Evolutionary conservation across 2,797 vertebrate species (phyloP).

Genomic region (Paratrypauchen microcephalus): DNA sequence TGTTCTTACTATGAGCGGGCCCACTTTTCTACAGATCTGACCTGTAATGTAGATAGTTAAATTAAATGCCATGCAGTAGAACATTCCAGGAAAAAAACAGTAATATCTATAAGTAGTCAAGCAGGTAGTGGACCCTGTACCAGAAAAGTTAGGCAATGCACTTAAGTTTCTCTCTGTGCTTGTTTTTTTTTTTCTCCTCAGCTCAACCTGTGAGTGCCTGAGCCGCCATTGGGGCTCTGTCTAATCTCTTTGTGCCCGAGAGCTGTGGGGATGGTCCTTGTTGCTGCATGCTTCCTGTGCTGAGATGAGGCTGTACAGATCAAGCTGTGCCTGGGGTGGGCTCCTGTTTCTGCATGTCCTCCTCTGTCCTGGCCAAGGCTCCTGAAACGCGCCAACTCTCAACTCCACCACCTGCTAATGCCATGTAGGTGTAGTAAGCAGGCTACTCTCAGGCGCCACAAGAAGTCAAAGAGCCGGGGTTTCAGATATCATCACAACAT

Average conservation of each 20-base stretch:
- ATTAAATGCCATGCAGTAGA: no score
- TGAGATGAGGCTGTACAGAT: constrained; percentile 27
- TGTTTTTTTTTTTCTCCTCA: background rate
- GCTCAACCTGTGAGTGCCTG: background rate
- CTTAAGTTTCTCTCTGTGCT: background rate
- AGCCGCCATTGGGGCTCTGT: constrained; percentile 47
- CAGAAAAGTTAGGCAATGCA: no score
- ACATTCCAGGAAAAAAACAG: no score
- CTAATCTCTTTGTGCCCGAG: constrained; percentile 67
- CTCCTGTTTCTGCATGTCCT: constrained; percentile 28
- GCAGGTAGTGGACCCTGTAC: no score
- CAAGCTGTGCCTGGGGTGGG: constrained; percentile 47
- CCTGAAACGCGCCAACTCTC: constrained; percentile 12
- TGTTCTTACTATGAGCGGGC: no score
- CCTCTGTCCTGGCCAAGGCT: constrained; percentile 63
- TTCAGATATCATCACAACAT: background rate
- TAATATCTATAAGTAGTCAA: no score
- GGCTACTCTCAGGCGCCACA: background rate
- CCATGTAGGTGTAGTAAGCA: background rate
- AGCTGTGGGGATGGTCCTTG: constrained; percentile 57
- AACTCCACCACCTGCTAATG: constrained; percentile 12
- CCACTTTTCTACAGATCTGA: no score
- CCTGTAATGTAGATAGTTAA: no score
- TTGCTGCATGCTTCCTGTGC: constrained; percentile 58
- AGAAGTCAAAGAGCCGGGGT: background rate